Evolutionary conservation across 2,888 invertebrate species (phyloP), one percentile per base, ranked within the genome.

Genomic region (Notodonta ziczac): DNA sequence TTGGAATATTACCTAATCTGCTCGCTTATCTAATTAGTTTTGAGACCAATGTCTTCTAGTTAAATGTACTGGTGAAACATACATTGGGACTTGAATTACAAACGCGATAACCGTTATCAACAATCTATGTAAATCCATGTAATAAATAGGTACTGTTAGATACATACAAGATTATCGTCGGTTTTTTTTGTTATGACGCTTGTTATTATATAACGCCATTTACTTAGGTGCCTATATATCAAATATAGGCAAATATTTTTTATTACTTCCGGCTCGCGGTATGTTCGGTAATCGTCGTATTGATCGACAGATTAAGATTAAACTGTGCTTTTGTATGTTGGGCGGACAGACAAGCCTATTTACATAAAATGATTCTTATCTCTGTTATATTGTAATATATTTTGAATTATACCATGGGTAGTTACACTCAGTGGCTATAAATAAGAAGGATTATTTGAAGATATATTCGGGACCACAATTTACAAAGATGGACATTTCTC

Each of bases 261-360:
- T 60, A 62, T 56, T 57, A 66, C 67, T 61, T 67, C 67, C 73
- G 71, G 50, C 53, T 69, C 58, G 54, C 59, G 51, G 46, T 58
- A 58, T 57, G 63, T 73, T 69, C 55, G 55, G 67, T 53, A 72
- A 72, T 65, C 13, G 42, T 40, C 46, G 7, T 46, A 56, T 44
- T 44, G 44, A 56, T 44, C 9, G 46, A 56, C 56, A 46, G 44
- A 56, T 32, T 12, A 13, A 46, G 44, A 56, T 32, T 12, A 13
- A 44, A 4, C 12, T 5, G 10, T n/a, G 56, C 56, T 14, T 56
- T 56, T 56, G 42, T 44, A 44, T 14, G 5, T 14, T 14, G 9
- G 40, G 14, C 42, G 5, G 8, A 42, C 7, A 42, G 10, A 14
- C 6, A 39, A 32, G 24, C 24, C 35, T 59, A 44, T 35, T 12